These are phyloP conservation scores for Calidris pygmaea DNA, from an alignment of 2,113 vertebrate genomes.

Conservation along the genomic window DNA sequence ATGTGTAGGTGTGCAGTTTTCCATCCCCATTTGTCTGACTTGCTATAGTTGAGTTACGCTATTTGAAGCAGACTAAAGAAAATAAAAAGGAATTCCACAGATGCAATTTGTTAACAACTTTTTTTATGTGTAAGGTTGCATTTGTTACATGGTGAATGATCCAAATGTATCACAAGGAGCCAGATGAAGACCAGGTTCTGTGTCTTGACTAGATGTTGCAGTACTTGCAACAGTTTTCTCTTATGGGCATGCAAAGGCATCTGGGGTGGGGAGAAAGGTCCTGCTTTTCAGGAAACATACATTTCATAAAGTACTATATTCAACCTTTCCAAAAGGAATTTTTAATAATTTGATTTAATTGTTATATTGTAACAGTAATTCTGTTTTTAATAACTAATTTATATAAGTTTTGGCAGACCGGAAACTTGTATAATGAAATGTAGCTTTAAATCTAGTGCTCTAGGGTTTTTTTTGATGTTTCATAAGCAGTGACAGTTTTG, in stretches of 20 bases:
- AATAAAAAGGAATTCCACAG: not conserved
- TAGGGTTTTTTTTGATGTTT: not conserved
- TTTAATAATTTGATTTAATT: not conserved
- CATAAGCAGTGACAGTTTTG: not conserved
- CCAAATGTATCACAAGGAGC: not conserved
- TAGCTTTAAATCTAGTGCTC: not conserved
- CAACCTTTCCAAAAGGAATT: not conserved
- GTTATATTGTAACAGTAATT: not conserved
- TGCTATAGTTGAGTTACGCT: not conserved
- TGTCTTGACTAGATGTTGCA: not conserved
- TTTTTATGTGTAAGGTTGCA: not conserved
- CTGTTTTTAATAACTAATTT: not conserved
- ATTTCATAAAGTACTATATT: not conserved
- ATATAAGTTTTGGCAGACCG: not conserved
- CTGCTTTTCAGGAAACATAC: fast-evolving
- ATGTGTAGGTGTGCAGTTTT: not conserved
- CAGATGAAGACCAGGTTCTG: not conserved
- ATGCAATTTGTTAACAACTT: not conserved
- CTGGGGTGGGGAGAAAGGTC: not conserved
- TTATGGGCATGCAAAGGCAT: not conserved
- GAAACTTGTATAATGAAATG: not conserved
- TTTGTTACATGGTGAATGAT: not conserved
- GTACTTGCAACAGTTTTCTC: not conserved
- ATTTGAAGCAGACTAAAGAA: not conserved
- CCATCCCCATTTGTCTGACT: not conserved